phyloP scores from a whole-genome alignment of 2,113 vertebrate species.

The Ochotona curzoniae region DNA sequence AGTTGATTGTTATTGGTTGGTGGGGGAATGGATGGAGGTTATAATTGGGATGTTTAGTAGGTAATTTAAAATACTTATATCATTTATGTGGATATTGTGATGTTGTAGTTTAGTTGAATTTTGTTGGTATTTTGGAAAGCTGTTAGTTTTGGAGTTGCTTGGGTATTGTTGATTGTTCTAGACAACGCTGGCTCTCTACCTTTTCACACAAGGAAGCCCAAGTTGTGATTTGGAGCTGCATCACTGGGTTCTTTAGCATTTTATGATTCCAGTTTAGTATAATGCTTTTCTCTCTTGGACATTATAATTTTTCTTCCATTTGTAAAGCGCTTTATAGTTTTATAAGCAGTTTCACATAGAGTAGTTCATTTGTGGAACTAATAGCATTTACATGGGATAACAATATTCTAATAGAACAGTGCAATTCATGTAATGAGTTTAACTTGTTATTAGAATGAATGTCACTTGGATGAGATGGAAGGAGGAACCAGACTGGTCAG shows the following conservation, averaged over 20 bases:
- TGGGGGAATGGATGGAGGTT: no score
- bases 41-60: no score
- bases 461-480: conserved; percentile 63
- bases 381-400: conserved; percentile 76
- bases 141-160: no score
- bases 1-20: no score
- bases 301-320: conserved; percentile 79
- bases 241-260: conserved; percentile 60
- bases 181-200: conserved; percentile 49
- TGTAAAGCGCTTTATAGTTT: conserved; percentile 78
- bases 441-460: conserved; percentile 72
- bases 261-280: conserved; percentile 73
- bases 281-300: conserved; percentile 71
- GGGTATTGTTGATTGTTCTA: no score
- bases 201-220: conserved; percentile 55
- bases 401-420: conserved; percentile 79
- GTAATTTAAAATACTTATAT: no score
- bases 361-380: conserved; percentile 77
- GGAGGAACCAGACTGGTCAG: conserved; percentile 15
- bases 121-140: no score
- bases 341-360: conserved; percentile 76
- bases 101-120: no score
- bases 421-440: conserved; percentile 73
- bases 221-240: conserved; percentile 53
- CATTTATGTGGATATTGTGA: no score